Percentiles rank a stretch among this genome's conserved stretches.
These are phyloP conservation scores for Aurelia aurita DNA, from an alignment of 30 jellyfish, hydroid and myxozoan genomes.

Conservation along the genomic window DNA sequence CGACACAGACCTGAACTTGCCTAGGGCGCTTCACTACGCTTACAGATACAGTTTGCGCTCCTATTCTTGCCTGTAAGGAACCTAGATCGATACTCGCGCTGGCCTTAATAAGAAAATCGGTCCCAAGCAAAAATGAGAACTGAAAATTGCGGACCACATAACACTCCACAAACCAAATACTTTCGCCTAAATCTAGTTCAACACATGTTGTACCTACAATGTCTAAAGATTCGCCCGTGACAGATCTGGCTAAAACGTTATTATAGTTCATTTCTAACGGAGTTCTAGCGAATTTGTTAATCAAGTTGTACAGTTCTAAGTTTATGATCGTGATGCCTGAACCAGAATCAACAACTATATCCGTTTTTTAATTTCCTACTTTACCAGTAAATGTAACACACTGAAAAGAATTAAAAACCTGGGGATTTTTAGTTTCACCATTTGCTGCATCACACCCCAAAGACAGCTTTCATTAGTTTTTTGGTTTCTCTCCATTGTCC, in stretches of 20 bases:
- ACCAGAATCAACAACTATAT: constrained; percentile 32
- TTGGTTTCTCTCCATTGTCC: too few relatives aligned
- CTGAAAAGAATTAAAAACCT: background rate
- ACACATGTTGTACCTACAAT: constrained; percentile 16
- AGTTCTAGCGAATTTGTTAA: background rate
- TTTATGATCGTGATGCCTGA: constrained; percentile 30
- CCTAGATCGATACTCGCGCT: constrained; percentile 25
- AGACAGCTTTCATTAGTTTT: too few relatives aligned
- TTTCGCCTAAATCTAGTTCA: constrained; percentile 27
- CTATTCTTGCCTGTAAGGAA: background rate
- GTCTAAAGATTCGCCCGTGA: constrained; percentile 18
- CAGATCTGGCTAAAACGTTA: background rate
- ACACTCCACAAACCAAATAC: constrained; percentile 43
- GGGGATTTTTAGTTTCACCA: constrained; percentile 12
- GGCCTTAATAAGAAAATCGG: too few relatives aligned
- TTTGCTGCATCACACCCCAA: too few relatives aligned
- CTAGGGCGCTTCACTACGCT: constrained; percentile 5
- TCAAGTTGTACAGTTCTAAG: background rate
- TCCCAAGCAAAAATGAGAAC: constrained; percentile 31
- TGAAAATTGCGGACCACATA: constrained; percentile 28
- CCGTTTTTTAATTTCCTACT: background rate
- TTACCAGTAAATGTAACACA: constrained; percentile 20
- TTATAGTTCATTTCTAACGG: background rate
- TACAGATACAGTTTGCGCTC: background rate
- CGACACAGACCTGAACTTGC: background rate